Evolutionary conservation across 2,113 vertebrate species (phyloP).

Genomic region (Chiloscyllium plagiosum): DNA sequence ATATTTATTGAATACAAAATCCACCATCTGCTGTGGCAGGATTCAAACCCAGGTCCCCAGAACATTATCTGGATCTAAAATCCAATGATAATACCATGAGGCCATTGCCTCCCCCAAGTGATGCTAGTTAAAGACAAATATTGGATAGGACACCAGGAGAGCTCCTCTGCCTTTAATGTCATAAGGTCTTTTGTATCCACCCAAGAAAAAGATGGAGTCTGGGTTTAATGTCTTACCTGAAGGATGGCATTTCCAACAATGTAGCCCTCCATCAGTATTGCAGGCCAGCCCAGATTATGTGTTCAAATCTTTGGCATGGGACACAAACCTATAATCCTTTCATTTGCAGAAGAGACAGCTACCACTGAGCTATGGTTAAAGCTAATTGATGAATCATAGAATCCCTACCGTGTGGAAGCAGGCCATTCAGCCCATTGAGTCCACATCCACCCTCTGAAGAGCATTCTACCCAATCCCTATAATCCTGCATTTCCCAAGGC

Average conservation of each 20-base stretch:
- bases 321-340: background rate
- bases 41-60: too few species aligned
- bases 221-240: background rate
- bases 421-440: too few species aligned
- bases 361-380: background rate
- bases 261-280: background rate
- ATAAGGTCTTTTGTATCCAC: background rate
- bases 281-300: background rate
- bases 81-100: too few species aligned
- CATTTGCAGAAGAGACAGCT: background rate
- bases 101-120: background rate
- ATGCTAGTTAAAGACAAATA: background rate
- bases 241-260: background rate
- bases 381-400: background rate
- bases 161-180: background rate
- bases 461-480: too few species aligned
- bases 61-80: too few species aligned
- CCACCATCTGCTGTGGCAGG: too few species aligned
- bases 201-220: background rate
- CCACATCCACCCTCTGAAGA: too few species aligned
- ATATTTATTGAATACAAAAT: too few species aligned
- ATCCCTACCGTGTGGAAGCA: too few species aligned
- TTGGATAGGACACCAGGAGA: background rate
- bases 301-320: background rate
- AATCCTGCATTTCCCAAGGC: too few species aligned